Base-by-base conservation (phyloP, 2,113 vertebrate genomes). In the Muscicapa adusta region DNA sequence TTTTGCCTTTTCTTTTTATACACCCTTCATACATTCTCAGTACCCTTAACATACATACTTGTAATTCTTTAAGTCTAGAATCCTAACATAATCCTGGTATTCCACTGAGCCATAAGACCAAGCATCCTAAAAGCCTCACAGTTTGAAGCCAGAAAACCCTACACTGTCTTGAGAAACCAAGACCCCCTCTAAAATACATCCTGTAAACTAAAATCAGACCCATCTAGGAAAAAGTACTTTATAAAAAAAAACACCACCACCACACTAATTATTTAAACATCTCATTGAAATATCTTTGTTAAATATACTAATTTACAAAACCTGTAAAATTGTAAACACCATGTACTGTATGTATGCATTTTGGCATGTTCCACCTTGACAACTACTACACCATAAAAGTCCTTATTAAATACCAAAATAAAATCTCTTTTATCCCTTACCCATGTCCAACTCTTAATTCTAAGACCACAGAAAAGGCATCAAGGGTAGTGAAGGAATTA, bases 341-440 rank as follows among this genome's bases (percentile, higher is more conserved):
- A 62, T 10, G 13, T 77, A 29, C 33, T 0, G 0, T 7, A 24
- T 1, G 1, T 18, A 50, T 5, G 29, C 8, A 20, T 12, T 16
- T 33, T 9, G 17, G 13, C 8, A 76, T n/a, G 16, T 10, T n/a
- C 47, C 58, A n/a, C 5, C 5, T 2, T 18, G 31, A 51, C 36
- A 51, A 22, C 1, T 42, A 29, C 51, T 13, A n/a, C 47, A 13
- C 4, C 10, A 26, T 13, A 40, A 28, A 76, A 62, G 17, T 28
- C 6, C 29, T 22, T 22, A 22, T 16, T 28, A 22, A 63, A 63
- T 14, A 42, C 7, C 4, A 5, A 63, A 42, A 63, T 42, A 62
- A 40, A 62, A 20, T 6, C 7, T 5, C 8, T 33, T 75, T 40
- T 40, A n/a, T 62, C 23, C 36, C 45, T 62, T n/a, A n/a, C n/a